Evolutionary conservation across 1,140 invertebrate species (phyloP), one percentile per base, ranked within the genome.

Genomic region (Glossosoma conforme): DNA sequence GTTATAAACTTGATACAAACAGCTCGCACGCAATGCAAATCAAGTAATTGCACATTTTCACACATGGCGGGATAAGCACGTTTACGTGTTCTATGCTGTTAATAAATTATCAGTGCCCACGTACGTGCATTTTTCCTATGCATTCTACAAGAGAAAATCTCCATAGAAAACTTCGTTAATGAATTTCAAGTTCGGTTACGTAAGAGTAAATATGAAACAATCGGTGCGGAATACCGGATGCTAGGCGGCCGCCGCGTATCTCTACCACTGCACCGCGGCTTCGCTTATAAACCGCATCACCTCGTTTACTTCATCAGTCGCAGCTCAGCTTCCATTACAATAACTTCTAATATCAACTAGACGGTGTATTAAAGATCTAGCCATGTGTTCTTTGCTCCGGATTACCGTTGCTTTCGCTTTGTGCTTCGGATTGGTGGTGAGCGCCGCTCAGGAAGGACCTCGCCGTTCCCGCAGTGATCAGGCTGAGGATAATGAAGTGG

Each of bases 151-250:
- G 68, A 71, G 70, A 75, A 72, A 75, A 70, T 71, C 61, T 61
- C 66, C 68, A 32, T 73, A 68, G 70, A 72, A 74, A 72, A 73
- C 67, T 61, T 45, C 62, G 64, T 70, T 68, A 65, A 70, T 71
- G 44, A 52, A 45, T 66, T 71, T 73, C 69, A 75, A 75, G 70
- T 75, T 73, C 68, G 71, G 65, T 75, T 75, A 75, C 68, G 60
- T 74, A 74, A 74, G 70, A 65, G 61, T 65, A 70, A 70, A 68
- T 68, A 70, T 30, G 54, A 48, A 65, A 70, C 70, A 74, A 74
- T 68, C 72, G 65, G 71, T 70, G 72, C 71, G 68, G 72, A 74
- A 75, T 75, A 64, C 69, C 72, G 72, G 72, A 75, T 72, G 65
- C 70, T 65, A 64, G 63, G 65, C 66, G 64, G 65, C 67, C 66